Percentiles rank a stretch among this genome's conserved stretches.
Evolutionary conservation across 2,113 vertebrate genomes (phyloP).

Genomic region (Nipponia nippon): DNA sequence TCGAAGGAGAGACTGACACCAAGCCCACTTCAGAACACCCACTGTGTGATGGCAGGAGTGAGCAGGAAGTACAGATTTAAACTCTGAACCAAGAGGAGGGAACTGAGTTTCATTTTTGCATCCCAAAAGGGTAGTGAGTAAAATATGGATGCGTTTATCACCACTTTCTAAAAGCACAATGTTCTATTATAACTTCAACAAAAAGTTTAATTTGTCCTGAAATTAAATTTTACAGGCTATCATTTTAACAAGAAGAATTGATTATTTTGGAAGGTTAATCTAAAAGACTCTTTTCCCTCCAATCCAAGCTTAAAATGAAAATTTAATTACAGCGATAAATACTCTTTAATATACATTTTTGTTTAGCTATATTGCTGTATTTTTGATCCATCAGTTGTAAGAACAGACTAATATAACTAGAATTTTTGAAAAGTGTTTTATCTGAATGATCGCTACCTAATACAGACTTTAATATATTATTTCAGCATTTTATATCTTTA

Average conservation of each 20-base stretch:
- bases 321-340: conserved; percentile 32
- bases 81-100: background rate
- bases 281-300: background rate
- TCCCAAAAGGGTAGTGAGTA: background rate
- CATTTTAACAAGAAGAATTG: background rate
- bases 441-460: background rate
- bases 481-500: background rate
- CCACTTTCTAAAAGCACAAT: background rate
- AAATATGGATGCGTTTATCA: background rate
- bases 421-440: background rate
- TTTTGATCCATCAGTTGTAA: background rate
- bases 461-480: background rate
- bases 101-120: background rate
- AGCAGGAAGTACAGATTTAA: background rate
- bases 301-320: conserved; percentile 15
- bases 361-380: background rate
- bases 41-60: background rate
- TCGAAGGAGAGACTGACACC: background rate
- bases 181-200: conserved; percentile 2
- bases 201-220: conserved; percentile 27
- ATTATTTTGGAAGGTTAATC: conserved; percentile 15
- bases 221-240: conserved; percentile 47
- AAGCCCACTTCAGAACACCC: background rate
- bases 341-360: background rate
- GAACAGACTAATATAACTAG: background rate